phyloP scores from a whole-genome alignment of 1,140 invertebrate genomes.

The Drosophila fuyamai region DNA sequence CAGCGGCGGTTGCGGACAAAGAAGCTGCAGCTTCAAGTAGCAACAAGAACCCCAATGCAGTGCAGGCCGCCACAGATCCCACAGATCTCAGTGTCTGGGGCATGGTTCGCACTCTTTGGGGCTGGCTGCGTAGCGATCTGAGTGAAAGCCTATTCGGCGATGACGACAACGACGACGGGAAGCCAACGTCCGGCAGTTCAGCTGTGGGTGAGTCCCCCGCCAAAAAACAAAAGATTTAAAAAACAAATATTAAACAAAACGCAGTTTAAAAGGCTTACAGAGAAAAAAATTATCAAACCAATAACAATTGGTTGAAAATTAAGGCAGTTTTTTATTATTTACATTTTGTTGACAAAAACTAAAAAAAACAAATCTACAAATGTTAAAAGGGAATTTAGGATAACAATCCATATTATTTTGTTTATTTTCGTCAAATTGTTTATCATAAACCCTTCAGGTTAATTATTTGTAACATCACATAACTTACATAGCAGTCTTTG shows the following conservation, averaged over 20 bases:
- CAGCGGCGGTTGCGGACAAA: slow-evolving; percentile 35
- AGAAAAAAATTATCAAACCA: neutral
- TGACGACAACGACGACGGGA: slow-evolving; percentile 54
- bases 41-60: slow-evolving; percentile 67
- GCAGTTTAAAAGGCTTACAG: slow-evolving; percentile 5
- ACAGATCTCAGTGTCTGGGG: slow-evolving; percentile 80
- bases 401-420: too few species aligned
- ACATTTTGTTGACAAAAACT: too few species aligned
- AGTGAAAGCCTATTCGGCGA: slow-evolving; percentile 82
- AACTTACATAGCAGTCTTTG: neutral
- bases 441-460: neutral
- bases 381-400: too few species aligned
- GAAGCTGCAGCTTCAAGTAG: slow-evolving; percentile 27
- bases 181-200: slow-evolving; percentile 49
- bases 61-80: slow-evolving; percentile 55
- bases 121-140: slow-evolving; percentile 76
- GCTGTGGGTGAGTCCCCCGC: slow-evolving; percentile 65
- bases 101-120: slow-evolving; percentile 73
- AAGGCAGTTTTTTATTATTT: too few species aligned
- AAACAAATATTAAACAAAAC: slow-evolving; percentile 19
- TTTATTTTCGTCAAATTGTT: neutral
- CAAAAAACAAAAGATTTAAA: slow-evolving; percentile 13
- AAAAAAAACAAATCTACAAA: too few species aligned
- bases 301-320: neutral
- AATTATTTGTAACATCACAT: neutral